Evolutionary conservation across 1,140 invertebrate genomes (phyloP), one percentile per base, ranked within the genome.

Genomic region (Sminthurides bifidus): DNA sequence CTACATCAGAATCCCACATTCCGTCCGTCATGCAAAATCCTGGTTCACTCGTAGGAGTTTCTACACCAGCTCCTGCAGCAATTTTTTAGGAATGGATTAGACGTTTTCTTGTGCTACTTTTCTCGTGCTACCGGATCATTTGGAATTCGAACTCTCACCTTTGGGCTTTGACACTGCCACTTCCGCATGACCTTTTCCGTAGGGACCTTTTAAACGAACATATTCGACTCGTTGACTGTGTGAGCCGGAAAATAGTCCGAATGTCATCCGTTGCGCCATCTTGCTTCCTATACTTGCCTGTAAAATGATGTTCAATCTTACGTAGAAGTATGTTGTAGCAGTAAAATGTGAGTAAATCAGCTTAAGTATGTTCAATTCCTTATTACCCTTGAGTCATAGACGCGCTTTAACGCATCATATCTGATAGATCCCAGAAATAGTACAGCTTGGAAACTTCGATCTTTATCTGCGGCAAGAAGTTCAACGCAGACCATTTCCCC

Each of bases 401-500:
- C 91, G 71, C 87, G 85, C 72, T 94, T 95, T 17, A 98, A 74
- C 14, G 92, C 87, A 74, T 98, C 93, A 71, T 97, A 98, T 68
- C 91, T 79, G 68, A 98, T 94, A 29, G 92, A 96, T 26, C 94
- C 94, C 29, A 96, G 78, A 72, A 98, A 98, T 58, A 97, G 85
- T 50, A 97, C 93, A 23, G 87, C 84, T 70, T 93, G 85, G 24
- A 90, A 80, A 38, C 79, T 21, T 43, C 83, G 81, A 65, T 85
- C 79, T 35, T 85, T 77, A 69, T 97, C 93, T 19, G 82, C 81
- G 30, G 92, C 94, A 31, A 95, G 85, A 63, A 98, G 74, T 72
- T 98, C 94, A 23, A 98, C 92, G 74, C 92, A 97, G 27, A 98
- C 90, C 84, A 96, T 93, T 74, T 98, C 94, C 27, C 93, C 92